phyloP scores from a whole-genome alignment of 2,113 vertebrate genomes.

The Antigone vipio region DNA sequence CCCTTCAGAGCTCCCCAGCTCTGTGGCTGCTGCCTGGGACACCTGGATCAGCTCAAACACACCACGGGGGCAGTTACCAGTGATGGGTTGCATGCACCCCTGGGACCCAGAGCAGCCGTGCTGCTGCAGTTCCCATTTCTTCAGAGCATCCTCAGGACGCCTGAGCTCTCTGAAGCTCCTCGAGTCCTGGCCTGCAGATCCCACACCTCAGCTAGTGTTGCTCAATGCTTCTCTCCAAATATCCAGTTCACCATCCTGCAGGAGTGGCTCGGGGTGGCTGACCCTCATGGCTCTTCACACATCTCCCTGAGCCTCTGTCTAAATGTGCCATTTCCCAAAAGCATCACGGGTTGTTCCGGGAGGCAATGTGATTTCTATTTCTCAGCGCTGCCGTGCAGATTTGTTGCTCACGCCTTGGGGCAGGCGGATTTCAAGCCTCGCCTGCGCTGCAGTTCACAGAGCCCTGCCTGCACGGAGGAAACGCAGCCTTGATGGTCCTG shows the following conservation, averaged over 20 bases:
- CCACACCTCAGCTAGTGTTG: background rate
- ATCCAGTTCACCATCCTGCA: accelerated
- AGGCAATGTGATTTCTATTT: accelerated
- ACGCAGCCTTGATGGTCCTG: background rate
- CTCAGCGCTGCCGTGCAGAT: accelerated
- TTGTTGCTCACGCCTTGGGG: background rate
- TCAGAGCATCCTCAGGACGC: background rate
- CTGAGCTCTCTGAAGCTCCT: background rate
- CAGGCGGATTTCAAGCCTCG: background rate
- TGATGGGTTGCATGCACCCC: background rate
- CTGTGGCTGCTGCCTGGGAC: too few species aligned
- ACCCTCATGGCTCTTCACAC: accelerated
- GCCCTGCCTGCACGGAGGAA: background rate
- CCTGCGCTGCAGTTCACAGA: background rate
- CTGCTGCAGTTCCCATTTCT: background rate
- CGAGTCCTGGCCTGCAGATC: background rate
- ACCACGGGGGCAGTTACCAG: accelerated
- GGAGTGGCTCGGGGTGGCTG: accelerated
- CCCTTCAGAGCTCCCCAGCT: background rate
- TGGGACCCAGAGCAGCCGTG: background rate
- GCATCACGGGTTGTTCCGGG: background rate
- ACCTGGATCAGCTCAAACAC: background rate
- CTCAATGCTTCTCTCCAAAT: background rate
- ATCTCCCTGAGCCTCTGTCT: background rate
- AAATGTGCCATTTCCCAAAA: background rate